Percentiles rank a stretch among this genome's conserved stretches.
phyloP scores from a whole-genome alignment of 2,797 vertebrate genomes.

The Vireo griseus region DNA sequence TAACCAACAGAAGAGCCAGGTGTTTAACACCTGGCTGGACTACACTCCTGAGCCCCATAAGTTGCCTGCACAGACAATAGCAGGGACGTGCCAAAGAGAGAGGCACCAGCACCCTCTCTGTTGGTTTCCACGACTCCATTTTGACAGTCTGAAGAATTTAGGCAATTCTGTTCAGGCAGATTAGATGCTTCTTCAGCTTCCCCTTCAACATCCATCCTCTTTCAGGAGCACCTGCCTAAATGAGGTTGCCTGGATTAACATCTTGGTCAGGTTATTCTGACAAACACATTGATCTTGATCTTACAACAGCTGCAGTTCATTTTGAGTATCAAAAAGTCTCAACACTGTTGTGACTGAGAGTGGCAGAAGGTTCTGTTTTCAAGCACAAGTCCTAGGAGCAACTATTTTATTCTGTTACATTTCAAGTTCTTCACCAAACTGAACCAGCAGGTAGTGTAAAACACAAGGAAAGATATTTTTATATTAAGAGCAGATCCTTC shows the following conservation, averaged over 20 bases:
- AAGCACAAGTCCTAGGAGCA: background rate
- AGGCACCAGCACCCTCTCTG: accelerated
- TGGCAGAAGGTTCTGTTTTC: background rate
- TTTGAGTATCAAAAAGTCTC: background rate
- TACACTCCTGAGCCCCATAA: background rate
- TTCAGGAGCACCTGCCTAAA: background rate
- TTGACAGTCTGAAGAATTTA: background rate
- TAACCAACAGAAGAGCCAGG: background rate
- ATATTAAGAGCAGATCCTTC: background rate
- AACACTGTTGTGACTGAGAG: background rate
- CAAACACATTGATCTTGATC: background rate
- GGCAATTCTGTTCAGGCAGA: background rate
- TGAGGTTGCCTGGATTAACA: background rate
- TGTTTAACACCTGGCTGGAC: background rate
- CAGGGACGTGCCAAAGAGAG: accelerated
- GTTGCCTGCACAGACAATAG: background rate
- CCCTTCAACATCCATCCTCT: background rate
- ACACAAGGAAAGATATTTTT: background rate
- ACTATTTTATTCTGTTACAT: background rate
- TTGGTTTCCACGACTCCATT: background rate
- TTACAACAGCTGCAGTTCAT: background rate
- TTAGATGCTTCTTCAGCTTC: background rate
- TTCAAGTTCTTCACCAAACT: background rate
- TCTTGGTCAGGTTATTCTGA: background rate
- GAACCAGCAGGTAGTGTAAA: background rate